Evolutionary conservation across 2,888 invertebrate genomes (phyloP).

Genomic region (Tetheella fluctuosa): DNA sequence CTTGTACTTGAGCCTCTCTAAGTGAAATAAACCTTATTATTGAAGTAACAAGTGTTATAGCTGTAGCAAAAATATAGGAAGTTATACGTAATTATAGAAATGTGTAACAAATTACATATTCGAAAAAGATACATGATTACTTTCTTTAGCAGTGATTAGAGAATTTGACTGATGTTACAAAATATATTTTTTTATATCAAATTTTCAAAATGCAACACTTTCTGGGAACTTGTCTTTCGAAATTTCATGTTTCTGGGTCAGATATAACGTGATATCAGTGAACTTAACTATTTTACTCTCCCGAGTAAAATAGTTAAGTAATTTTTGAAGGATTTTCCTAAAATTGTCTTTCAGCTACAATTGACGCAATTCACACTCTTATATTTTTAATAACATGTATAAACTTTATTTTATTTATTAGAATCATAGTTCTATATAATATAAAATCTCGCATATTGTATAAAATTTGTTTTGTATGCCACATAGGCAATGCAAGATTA

Average conservation of each 20-base stretch:
- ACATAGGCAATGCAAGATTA: slow-evolving; percentile 12
- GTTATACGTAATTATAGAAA: neutral
- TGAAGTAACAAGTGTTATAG: neutral
- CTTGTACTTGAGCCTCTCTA: neutral
- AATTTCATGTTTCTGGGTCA: too few species aligned
- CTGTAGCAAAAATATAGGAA: neutral
- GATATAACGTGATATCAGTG: too few species aligned
- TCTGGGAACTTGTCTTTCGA: too few species aligned
- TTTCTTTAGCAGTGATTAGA: neutral
- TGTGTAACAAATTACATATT: slow-evolving; percentile 10
- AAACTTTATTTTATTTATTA: neutral
- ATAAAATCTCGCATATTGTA: neutral
- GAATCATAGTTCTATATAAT: neutral
- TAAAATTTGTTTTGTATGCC: slow-evolving; percentile 9
- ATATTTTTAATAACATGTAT: too few species aligned
- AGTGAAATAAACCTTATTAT: neutral
- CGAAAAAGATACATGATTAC: neutral
- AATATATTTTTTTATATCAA: too few species aligned
- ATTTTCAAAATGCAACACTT: too few species aligned
- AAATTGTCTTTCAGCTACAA: too few species aligned
- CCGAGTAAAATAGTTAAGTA: too few species aligned
- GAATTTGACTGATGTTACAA: neutral
- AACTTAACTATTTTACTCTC: too few species aligned
- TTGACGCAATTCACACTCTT: too few species aligned
- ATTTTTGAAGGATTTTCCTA: too few species aligned